Percentiles rank a stretch among this genome's conserved stretches.
These are phyloP conservation scores for Drosophila mojavensis DNA, from an alignment of 1,140 invertebrate genomes.

Conservation along the genomic window DNA sequence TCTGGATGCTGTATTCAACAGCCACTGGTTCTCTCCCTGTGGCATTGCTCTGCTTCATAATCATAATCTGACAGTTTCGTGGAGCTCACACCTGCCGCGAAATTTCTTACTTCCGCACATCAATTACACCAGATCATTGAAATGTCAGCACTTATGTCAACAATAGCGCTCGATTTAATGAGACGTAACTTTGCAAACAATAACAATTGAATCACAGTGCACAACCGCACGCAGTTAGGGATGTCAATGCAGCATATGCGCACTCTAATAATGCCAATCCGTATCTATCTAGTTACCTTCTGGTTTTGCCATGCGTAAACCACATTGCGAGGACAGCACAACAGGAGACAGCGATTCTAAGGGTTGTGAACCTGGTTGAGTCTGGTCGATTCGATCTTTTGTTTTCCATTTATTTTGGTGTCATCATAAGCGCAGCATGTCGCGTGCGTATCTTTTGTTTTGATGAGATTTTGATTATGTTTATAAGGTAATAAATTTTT, in stretches of 20 bases:
- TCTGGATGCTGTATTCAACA: conserved; percentile 8
- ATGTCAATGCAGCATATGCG: conserved; percentile 56
- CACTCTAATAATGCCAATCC: conserved; percentile 60
- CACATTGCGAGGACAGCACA: conserved; percentile 17
- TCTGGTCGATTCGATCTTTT: conserved; percentile 38
- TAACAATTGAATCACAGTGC: conserved; percentile 43
- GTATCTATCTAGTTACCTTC: conserved; percentile 44
- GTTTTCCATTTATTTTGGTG: conserved; percentile 39
- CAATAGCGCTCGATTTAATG: conserved; percentile 54
- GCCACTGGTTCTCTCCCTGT: conserved; percentile 2
- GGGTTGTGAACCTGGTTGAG: conserved; percentile 28
- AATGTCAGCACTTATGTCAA: conserved; percentile 51
- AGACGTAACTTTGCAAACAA: conserved; percentile 66
- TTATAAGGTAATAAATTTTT: conserved; percentile 68
- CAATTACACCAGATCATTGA: conserved; percentile 51
- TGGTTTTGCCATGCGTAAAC: conserved; percentile 53
- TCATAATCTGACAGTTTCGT: conserved; percentile 28
- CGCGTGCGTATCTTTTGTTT: conserved; percentile 55
- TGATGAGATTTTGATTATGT: conserved; percentile 79
- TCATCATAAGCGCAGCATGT: conserved; percentile 63
- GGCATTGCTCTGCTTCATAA: conserved; percentile 23
- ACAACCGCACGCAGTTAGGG: conserved; percentile 24
- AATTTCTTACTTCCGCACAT: conserved; percentile 49
- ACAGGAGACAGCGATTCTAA: conserved; percentile 12
- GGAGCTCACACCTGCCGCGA: conserved; percentile 60